Evolutionary conservation across 1,140 invertebrate genomes (phyloP).

Genomic region (Macrostomum lignano): DNA sequence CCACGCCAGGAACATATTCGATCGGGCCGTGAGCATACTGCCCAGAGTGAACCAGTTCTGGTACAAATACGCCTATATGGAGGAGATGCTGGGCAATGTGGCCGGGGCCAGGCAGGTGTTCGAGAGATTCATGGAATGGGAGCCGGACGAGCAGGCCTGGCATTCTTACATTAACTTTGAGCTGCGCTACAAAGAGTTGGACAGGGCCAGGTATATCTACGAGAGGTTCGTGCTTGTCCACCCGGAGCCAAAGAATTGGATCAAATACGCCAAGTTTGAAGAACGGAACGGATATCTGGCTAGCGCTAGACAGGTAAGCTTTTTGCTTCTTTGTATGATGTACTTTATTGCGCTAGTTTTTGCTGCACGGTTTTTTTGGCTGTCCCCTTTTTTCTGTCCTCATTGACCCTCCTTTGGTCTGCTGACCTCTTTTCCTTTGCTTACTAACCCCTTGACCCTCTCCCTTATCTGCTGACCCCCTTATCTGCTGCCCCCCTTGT

Average conservation of each 20-base stretch:
- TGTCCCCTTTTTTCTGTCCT: no score
- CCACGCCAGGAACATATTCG: conserved; percentile 91
- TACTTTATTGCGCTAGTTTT: no score
- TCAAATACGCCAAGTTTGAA: conserved; percentile 68
- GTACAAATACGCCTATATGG: conserved; percentile 99
- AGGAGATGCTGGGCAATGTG: conserved; percentile 88
- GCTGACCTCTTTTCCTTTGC: no score
- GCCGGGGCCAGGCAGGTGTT: conserved; percentile 52
- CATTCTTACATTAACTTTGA: conserved; percentile 98
- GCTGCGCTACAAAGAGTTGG: conserved; percentile 76
- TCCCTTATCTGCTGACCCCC: no score
- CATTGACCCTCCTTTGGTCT: no score
- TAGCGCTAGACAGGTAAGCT: conserved; percentile 48
- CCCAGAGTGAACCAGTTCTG: conserved; percentile 92
- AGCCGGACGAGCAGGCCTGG: conserved; percentile 97
- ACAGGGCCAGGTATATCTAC: conserved; percentile 67
- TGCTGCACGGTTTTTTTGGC: no score
- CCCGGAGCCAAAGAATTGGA: conserved; percentile 80
- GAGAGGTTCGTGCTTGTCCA: conserved; percentile 82
- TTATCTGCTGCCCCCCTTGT: no score
- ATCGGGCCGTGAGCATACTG: conserved; percentile 75
- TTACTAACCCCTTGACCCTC: no score
- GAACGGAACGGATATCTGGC: conserved; percentile 71
- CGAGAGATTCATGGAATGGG: conserved; percentile 99
- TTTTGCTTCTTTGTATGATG: no score